Evolutionary conservation across 2,797 vertebrate species (phyloP), one percentile per base, ranked within the genome.

Genomic region (Manis crassicaudata): DNA sequence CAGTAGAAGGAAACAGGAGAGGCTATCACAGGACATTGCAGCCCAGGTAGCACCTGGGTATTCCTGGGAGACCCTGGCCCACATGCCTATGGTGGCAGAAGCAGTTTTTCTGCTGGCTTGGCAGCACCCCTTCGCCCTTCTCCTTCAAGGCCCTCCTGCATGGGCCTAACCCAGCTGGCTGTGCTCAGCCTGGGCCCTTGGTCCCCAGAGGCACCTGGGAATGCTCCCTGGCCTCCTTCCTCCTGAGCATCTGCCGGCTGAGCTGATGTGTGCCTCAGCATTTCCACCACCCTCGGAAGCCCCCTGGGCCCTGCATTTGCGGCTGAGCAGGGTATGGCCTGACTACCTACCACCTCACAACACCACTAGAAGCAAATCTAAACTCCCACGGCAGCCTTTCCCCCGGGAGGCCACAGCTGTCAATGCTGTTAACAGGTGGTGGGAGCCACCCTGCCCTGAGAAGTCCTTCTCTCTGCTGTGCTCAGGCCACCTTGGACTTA

Each of bases 401-500:
- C 89, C 87, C 73, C 58, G 72, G 92, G 96, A 97, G 90, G 85
- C 89, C 84, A 14, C 89, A 95, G 95, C 96, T 96, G 89, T 97
- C 97, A 97, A 97, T 97, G 94, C 50, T 0, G 81, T 94, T 96
- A 77, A 96, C 94, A 95, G 97, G 96, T 84, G 90, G 95, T 89
- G 32, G 96, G 83, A 94, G 72, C 90, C 97, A 88, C 82, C 54
- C 73, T 92, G 6, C 0, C 93, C 94, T 82, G 72, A 94, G 88
- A 73, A 96, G 92, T 62, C 92, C 95, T 97, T 96, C 90, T 90
- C 94, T 95, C 67, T 95, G 87, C 60, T 79, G 35, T 86, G 92
- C 97, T 94, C 94, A 96, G 98, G 95, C 94, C 94, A 83, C 94
- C 94, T 93, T 96, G 91, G 95, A 95, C 95, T 97, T 95, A 94